Conservation (phyloP, 1,140 invertebrate species). For the Euborellia annulipes region DNA sequence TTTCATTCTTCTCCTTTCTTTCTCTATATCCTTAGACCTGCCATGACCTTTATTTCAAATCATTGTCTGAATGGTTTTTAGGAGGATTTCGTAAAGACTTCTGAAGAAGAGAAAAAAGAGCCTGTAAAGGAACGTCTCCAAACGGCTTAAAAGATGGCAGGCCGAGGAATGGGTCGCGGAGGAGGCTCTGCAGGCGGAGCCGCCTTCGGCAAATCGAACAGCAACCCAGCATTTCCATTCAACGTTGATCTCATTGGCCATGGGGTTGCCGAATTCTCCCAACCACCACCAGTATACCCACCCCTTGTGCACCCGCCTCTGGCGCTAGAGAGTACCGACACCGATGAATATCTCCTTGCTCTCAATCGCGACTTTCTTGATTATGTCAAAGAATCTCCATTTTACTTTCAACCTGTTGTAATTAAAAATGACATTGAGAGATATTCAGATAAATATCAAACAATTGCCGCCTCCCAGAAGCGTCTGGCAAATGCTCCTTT, state of each 20-base stretch:
- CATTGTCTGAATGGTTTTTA: no score
- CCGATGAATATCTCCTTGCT: slow-evolving; percentile 34
- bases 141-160: slow-evolving; percentile 22
- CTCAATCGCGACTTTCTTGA: slow-evolving; percentile 41
- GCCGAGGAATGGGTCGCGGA: slow-evolving; percentile 29
- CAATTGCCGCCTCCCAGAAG: slow-evolving; percentile 26
- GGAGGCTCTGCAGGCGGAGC: slow-evolving; percentile 27
- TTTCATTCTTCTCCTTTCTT: no score
- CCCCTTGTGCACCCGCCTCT: slow-evolving; percentile 40
- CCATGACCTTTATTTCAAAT: no score
- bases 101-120: slow-evolving; percentile 17
- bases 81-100: slow-evolving; percentile 22
- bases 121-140: slow-evolving; percentile 17
- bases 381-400: slow-evolving; percentile 35
- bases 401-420: slow-evolving; percentile 28
- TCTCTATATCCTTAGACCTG: no score
- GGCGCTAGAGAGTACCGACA: slow-evolving; percentile 17
- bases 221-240: no score
- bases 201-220: slow-evolving; percentile 30
- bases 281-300: slow-evolving; percentile 52
- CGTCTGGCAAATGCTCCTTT: slow-evolving; percentile 28
- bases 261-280: slow-evolving; percentile 39
- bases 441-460: slow-evolving; percentile 45
- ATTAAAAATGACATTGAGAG: slow-evolving; percentile 42
- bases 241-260: slow-evolving; percentile 45